Evolutionary conservation across 2,888 invertebrate species (phyloP), one percentile per base, ranked within the genome.

Genomic region (Invenusta paracnida): DNA sequence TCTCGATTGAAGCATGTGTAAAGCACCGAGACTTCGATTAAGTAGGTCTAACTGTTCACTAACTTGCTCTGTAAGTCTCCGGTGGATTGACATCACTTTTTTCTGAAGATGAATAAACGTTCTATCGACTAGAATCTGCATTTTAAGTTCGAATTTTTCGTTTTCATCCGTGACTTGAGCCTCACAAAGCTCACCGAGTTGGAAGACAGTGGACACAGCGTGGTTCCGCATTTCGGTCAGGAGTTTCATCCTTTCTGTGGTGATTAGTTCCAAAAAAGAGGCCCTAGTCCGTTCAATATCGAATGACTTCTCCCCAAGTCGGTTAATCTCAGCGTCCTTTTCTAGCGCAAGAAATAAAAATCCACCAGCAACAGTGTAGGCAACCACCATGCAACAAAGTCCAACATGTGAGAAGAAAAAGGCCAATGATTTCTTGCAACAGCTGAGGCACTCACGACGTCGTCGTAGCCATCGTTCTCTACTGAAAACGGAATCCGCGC

Each of bases 371-470:
- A 86, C 13, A 23, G 84, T 86, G 84, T 86, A 86, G 2, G 84
- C 86, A 1, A 86, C 84, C 23, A 86, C 86, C 28, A 86, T 85
- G 28, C 84, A 82, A 28, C 66, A 48, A 11, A 86, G 67, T 25
- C 86, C 86, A 79, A 86, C 84, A 85, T 86, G 86, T 1, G 86
- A 86, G 27, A 86, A 85, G 17, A 86, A 85, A 73, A 86, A 86
- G 11, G 82, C 82, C n/a, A 86, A 85, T 29, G 67, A 67, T 29
- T 30, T 84, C 48, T 85, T 85, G 67, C 84, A 84, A 25, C 67
- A 84, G 5, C 30, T 81, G 11, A 84, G 13, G 25, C 84, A 84
- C 29, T 84, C 73, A 13, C 25, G 23, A 1, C 67, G 84, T 25
- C 84, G 25, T 13, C 73, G 73, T 13, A 73, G 73, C 73, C 73